Base-by-base conservation (phyloP, 2,113 vertebrate genomes). In the Piliocolobus tephrosceles region DNA sequence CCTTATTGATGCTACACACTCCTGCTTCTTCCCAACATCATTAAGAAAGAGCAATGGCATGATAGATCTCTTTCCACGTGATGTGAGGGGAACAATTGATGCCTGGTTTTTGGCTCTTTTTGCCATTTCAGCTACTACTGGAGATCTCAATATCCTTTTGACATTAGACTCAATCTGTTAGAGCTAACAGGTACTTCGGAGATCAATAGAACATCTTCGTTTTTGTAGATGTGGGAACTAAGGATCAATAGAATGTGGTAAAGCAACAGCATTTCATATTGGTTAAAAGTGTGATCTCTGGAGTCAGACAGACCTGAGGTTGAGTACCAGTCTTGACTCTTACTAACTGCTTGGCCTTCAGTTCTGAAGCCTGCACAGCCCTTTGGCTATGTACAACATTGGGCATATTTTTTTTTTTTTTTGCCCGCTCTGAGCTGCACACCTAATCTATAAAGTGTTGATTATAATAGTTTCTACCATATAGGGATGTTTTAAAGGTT, bases 171-270 rank as follows among this genome's bases (percentile, higher is more conserved):
- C 22, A 94, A 85, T 45, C 11, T 86, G 9, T 82, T 57, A 43
- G 11, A 76, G 22, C 11, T 82, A 45, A 80, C 78, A 64, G 50
- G 58, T 5, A 76, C 2, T 43, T 61, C 76, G 70, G 16, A 80
- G 20, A 86, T 93, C 66, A 50, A 45, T 27, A 10, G 25, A 88
- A 45, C 17, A 5, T 8, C 20, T 25, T 85, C 43, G 57, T 38
- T 84, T 93, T 94, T 81, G 89, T 70, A n/a, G 68, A 40, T 81
- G 18, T 72, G 50, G 35, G 91, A 94, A 81, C 85, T 32, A 68
- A 97, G 78, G 23, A 2, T 96, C 72, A 91, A 68, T 47, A 94
- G 27, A 75, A 75, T 85, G 30, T 40, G 95, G 23, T 40, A 92
- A 88, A 43, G 38, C 38, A 75, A 25, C 30, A 94, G 40, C 17